Percentiles rank a stretch among this genome's conserved stretches.
phyloP scores from a whole-genome alignment of 2,888 invertebrate species.

The Pedicia rivosa region DNA sequence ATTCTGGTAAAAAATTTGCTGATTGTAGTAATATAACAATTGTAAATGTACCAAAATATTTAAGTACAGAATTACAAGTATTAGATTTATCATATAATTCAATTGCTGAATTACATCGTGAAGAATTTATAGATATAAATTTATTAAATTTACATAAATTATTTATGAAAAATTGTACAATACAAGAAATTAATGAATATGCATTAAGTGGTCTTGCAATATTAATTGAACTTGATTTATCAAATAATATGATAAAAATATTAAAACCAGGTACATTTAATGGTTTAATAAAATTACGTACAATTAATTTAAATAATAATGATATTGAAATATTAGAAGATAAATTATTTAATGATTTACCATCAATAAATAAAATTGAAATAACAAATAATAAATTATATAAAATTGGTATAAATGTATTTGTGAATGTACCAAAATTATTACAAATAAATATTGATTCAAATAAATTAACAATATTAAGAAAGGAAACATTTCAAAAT shows the following conservation, averaged over 20 bases:
- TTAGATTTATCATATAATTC: constrained; percentile 57
- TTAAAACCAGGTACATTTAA: constrained; percentile 54
- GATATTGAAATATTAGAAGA: constrained; percentile 54
- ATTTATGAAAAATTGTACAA: constrained; percentile 54
- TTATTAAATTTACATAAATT: constrained; percentile 71
- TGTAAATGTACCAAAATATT: constrained; percentile 48
- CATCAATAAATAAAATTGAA: constrained; percentile 57
- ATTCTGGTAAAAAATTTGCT: constrained; percentile 66
- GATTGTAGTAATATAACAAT: constrained; percentile 56
- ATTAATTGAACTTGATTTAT: constrained; percentile 69
- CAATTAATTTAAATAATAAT: constrained; percentile 59
- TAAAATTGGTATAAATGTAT: constrained; percentile 51
- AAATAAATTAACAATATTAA: constrained; percentile 54
- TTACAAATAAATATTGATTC: constrained; percentile 51
- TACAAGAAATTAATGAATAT: constrained; percentile 51
- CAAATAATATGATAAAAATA: constrained; percentile 49
- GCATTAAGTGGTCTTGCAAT: constrained; percentile 62
- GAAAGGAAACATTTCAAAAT: constrained; percentile 44
- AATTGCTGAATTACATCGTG: constrained; percentile 44
- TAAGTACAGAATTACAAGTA: constrained; percentile 55
- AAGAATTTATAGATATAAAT: constrained; percentile 53
- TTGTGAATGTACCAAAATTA: constrained; percentile 49
- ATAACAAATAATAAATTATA: constrained; percentile 59
- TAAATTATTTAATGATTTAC: constrained; percentile 55
- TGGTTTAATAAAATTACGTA: constrained; percentile 51